phyloP scores from a whole-genome alignment of 2,888 invertebrate genomes.

The Agriotes lineatus region DNA sequence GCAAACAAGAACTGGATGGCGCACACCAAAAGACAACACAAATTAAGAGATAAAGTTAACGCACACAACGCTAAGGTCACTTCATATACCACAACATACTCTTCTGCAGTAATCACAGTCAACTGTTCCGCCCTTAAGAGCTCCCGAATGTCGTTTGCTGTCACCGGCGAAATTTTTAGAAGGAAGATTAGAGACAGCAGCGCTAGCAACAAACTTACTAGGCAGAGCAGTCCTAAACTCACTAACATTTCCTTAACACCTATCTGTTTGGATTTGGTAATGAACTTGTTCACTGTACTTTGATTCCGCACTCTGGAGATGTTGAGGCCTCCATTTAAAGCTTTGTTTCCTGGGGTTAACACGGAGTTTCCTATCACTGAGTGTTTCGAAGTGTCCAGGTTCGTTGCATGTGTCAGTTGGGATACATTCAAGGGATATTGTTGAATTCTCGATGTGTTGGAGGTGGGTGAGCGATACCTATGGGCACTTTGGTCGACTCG shows the following conservation, averaged over 20 bases:
- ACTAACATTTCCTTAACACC: constrained; percentile 85
- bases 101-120: constrained; percentile 77
- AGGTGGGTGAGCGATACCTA: constrained; percentile 59
- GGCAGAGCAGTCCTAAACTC: constrained; percentile 85
- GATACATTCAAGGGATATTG: constrained; percentile 77
- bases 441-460: constrained; percentile 62
- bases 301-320: constrained; percentile 69
- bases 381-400: constrained; percentile 75
- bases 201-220: constrained; percentile 87
- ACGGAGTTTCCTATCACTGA: constrained; percentile 67
- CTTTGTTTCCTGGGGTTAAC: constrained; percentile 51
- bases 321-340: constrained; percentile 71
- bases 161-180: constrained; percentile 83
- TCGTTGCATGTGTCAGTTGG: constrained; percentile 62
- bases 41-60: constrained; percentile 87
- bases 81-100: constrained; percentile 91
- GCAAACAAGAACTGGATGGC: constrained; percentile 95
- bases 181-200: constrained; percentile 87
- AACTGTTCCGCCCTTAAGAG: constrained; percentile 70
- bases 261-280: constrained; percentile 67
- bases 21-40: constrained; percentile 93
- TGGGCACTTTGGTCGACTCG: constrained; percentile 57
- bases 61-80: constrained; percentile 92
- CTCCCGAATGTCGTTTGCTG: constrained; percentile 71
- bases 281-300: constrained; percentile 59